Conservation (phyloP, 1,140 invertebrate species). For the Apis dorsata region DNA sequence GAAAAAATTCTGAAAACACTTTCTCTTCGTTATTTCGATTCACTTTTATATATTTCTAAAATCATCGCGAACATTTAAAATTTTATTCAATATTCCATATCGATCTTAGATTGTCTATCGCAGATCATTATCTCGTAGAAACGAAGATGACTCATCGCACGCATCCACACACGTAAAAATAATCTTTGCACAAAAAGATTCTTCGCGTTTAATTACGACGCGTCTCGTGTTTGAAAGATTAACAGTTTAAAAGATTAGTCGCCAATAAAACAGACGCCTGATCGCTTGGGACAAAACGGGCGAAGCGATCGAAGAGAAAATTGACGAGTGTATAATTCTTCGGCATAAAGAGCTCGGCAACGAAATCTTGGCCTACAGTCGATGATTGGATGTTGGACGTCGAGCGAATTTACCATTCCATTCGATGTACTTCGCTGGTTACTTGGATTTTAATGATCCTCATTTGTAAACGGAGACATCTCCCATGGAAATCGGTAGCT, state of each 20-base stretch:
- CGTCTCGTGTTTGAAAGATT: too few species aligned
- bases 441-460: constrained; percentile 40
- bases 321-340: background rate
- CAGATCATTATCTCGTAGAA: too few species aligned
- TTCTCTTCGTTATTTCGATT: too few species aligned
- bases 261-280: background rate
- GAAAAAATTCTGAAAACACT: too few species aligned
- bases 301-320: background rate
- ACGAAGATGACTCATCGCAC: too few species aligned
- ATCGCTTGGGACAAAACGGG: background rate
- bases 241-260: background rate
- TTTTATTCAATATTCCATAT: too few species aligned
- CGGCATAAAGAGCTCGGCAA: background rate
- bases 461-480: constrained; percentile 44
- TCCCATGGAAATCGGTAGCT: constrained; percentile 33
- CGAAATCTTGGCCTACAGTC: constrained; percentile 6
- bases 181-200: too few species aligned
- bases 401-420: constrained; percentile 23
- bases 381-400: background rate
- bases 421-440: constrained; percentile 3
- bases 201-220: too few species aligned
- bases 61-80: too few species aligned
- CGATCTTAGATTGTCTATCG: too few species aligned
- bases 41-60: too few species aligned
- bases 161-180: too few species aligned